Evolutionary conservation across 2,113 vertebrate species (phyloP), one percentile per base, ranked within the genome.

Genomic region (Eubucco bourcierii): DNA sequence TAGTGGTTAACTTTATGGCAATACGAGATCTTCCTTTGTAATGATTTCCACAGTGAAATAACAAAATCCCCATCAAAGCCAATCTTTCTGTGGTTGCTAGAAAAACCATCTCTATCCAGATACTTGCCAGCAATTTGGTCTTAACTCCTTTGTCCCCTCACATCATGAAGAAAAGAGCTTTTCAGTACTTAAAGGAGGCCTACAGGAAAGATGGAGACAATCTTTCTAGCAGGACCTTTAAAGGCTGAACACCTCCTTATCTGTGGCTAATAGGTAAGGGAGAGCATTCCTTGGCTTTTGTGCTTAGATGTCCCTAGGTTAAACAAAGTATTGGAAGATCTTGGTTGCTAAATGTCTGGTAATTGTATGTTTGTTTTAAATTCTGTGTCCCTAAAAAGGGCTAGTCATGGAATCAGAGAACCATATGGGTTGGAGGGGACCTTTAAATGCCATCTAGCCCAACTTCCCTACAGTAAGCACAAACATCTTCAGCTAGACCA

Each of bases 1-100:
- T 75, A 68, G 75, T 55, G 94, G 90, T 93, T 88, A 94, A 84
- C 94, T 92, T 90, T 91, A 74, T 41, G 71, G 86, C 8, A 13
- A 63, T 81, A 76, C 0, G 1, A 88, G 82, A 95, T 92, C 84
- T 88, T 84, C 87, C 80, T 67, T 80, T 83, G 14, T 37, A 96
- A 95, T 65, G 55, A 94, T 72, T 93, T 95, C 83, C 81, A 80
- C 29, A 24, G 77, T 47, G 74, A 96, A 92, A 92, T 61, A 91
- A 86, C 78, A 89, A 87, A 91, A 90, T 85, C 85, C 63, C 81
- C 65, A 92, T 88, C 88, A 80, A 79, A 88, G 70, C 50, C 79
- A 86, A 93, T 76, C 52, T 91, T 94, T 95, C 92, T 89, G 90
- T 7, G 77, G 78, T 60, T 90, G 8, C 82, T 93, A 74, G 65